Evolutionary conservation across 23 tunicate species (phyloP).

Genomic region (Diplosoma virens): DNA sequence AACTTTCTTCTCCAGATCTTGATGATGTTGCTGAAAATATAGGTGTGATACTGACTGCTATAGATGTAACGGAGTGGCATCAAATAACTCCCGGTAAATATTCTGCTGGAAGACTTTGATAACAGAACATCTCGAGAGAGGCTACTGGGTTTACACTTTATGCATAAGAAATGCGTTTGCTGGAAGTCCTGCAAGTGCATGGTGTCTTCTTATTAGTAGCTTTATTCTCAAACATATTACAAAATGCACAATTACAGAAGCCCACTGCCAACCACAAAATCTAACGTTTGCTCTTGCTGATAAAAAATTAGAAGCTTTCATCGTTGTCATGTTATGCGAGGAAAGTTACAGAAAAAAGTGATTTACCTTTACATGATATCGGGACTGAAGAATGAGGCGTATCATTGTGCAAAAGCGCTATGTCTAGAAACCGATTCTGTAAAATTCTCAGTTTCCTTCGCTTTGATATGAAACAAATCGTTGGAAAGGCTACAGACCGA

Average conservation of each 20-base stretch:
- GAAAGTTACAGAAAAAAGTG: slow-evolving; percentile 4
- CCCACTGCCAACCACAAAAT: slow-evolving; percentile 31
- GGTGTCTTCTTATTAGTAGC: slow-evolving; percentile 20
- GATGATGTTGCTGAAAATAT: slow-evolving; percentile 21
- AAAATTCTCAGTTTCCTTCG: slow-evolving; percentile 38
- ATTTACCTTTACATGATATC: slow-evolving; percentile 23
- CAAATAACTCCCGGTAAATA: slow-evolving; percentile 23
- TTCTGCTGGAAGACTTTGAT: slow-evolving; percentile 21
- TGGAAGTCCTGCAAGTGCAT: slow-evolving; percentile 44
- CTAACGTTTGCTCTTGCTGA: slow-evolving; percentile 25
- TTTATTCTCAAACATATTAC: slow-evolving; percentile 27
- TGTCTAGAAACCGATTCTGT: slow-evolving; percentile 35
- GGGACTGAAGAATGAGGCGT: slow-evolving; percentile 32
- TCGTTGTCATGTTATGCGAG: slow-evolving; percentile 18
- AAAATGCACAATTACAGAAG: slow-evolving; percentile 34
- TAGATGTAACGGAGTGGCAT: slow-evolving; percentile 33
- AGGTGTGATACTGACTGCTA: slow-evolving; percentile 26
- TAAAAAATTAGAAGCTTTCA: slow-evolving; percentile 35
- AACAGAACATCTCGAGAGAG: slow-evolving; percentile 19
- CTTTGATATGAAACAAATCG: slow-evolving; percentile 26
- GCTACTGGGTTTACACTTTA: slow-evolving; percentile 30
- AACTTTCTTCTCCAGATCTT: slow-evolving; percentile 29
- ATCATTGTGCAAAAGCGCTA: slow-evolving; percentile 32
- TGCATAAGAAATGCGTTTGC: slow-evolving; percentile 32
- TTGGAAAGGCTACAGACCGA: slow-evolving; percentile 28